Evolutionary conservation across 2,113 vertebrate genomes (phyloP).

Genomic region (Chrysemys picta): DNA sequence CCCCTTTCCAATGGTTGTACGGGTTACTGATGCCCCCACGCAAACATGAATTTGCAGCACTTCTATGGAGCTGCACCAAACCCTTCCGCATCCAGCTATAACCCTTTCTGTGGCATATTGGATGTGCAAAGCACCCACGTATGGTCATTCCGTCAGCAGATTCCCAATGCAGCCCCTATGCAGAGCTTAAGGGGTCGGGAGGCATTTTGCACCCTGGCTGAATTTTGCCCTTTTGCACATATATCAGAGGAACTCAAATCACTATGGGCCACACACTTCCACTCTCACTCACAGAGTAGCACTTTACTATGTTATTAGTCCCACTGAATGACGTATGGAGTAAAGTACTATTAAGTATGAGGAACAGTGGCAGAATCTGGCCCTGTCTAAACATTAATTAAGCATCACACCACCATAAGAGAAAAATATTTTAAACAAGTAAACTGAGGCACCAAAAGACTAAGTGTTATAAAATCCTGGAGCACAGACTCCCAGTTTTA

Average conservation of each 20-base stretch:
- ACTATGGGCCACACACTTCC: neutral
- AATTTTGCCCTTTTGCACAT: neutral
- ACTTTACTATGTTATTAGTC: neutral
- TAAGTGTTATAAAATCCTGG: neutral
- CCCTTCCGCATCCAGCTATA: neutral
- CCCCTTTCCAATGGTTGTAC: neutral
- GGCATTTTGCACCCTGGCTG: neutral
- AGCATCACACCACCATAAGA: neutral
- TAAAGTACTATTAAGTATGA: neutral
- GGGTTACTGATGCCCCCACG: neutral
- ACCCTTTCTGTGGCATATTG: neutral
- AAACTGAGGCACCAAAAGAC: neutral
- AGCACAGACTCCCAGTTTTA: neutral
- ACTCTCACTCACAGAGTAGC: neutral
- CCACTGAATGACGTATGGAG: neutral
- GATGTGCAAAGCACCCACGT: neutral
- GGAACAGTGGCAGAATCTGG: neutral
- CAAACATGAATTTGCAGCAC: neutral
- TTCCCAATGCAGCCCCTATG: neutral
- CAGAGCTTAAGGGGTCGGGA: neutral
- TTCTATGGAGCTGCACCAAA: neutral
- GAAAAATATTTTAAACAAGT: neutral
- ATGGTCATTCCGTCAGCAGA: neutral
- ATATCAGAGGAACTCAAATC: neutral
- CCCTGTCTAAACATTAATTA: neutral